Base-by-base conservation (phyloP, 2,888 invertebrate species). In the Patella ulyssiponensis region DNA sequence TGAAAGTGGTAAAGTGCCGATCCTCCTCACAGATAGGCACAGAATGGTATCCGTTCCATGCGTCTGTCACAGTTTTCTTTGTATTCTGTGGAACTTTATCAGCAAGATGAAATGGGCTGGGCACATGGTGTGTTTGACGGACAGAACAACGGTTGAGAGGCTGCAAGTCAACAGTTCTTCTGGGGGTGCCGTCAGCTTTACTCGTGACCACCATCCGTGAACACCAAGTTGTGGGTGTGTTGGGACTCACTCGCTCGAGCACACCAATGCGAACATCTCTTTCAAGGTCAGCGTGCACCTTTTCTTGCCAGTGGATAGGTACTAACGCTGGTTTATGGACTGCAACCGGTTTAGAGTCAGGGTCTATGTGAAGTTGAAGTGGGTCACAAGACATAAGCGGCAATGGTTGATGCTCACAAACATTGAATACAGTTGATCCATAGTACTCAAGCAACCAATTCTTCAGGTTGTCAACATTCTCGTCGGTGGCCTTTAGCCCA, bases 301-400 rank as follows among this genome's bases (percentile, higher is more conserved):
- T 73, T 11, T 77, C 76, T 71, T 79, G 77, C 79, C 78, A 81
- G 71, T 81, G 79, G 53, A 77, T 78, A 11, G 80, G 81, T 15
- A 76, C 77, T 11, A 75, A 77, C 64, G 78, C 78, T 73, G 77
- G 76, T 56, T 77, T 81, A 72, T 81, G 78, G 53, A 80, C 73
- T 3, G 79, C 80, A 4, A 80, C 77, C 23, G 81, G 79, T 77
- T 11, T 72, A 33, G 81, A 79, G 75, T 77, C 23, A 15, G 81
- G 80, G 69, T 81, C 81, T 69, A 79, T 51, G 53, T 78, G 77
- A 14, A 81, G 78, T 79, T 76, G 74, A 70, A 82, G 77, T 14
- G 80, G 79, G 73, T 80, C 80, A 80, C 79, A 77, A n/a, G 75
- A 72, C 79, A 79, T 82, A 27, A 82, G 79, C 17, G 80, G 80